Evolutionary conservation across 2,888 invertebrate species (phyloP).

Genomic region (Drosophila gaucha): DNA sequence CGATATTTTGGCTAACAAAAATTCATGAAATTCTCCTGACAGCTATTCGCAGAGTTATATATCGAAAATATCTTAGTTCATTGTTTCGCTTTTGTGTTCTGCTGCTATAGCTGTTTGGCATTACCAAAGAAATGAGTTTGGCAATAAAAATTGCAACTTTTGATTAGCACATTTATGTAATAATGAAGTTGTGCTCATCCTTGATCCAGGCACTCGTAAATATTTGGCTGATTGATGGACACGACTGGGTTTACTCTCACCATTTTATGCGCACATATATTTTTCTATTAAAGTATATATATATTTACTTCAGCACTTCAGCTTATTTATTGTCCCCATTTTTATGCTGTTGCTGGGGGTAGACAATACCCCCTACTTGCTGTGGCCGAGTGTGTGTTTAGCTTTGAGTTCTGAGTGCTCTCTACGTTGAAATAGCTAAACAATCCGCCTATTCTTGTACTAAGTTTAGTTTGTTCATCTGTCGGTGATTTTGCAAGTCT

Average conservation of each 20-base stretch:
- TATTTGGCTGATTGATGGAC: conserved; percentile 63
- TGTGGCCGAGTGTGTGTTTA: conserved; percentile 26
- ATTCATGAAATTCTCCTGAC: conserved; percentile 57
- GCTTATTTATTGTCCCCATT: conserved; percentile 60
- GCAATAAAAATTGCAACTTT: conserved; percentile 61
- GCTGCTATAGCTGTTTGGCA: neutral
- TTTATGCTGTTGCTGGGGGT: conserved; percentile 25
- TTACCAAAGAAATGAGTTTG: conserved; percentile 30
- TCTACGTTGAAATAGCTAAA: conserved; percentile 45
- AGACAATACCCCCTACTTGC: conserved; percentile 11
- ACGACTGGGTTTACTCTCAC: neutral
- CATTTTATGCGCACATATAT: conserved; percentile 28
- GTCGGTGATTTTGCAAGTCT: conserved; percentile 8
- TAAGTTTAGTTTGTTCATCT: conserved; percentile 8
- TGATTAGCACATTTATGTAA: conserved; percentile 69
- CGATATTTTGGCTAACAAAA: conserved; percentile 14
- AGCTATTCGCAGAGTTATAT: conserved; percentile 30
- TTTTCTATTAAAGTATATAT: conserved; percentile 29
- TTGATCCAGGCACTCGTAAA: conserved; percentile 39
- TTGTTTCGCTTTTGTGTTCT: conserved; percentile 12
- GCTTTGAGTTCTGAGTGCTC: conserved; percentile 36
- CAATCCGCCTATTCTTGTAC: conserved; percentile 30
- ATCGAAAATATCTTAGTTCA: neutral
- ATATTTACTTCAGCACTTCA: conserved; percentile 44
- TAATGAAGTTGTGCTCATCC: conserved; percentile 54